These are phyloP conservation scores for Oikopleura dioica DNA, from an alignment of 23 tunicate genomes.

Conservation along the genomic window DNA sequence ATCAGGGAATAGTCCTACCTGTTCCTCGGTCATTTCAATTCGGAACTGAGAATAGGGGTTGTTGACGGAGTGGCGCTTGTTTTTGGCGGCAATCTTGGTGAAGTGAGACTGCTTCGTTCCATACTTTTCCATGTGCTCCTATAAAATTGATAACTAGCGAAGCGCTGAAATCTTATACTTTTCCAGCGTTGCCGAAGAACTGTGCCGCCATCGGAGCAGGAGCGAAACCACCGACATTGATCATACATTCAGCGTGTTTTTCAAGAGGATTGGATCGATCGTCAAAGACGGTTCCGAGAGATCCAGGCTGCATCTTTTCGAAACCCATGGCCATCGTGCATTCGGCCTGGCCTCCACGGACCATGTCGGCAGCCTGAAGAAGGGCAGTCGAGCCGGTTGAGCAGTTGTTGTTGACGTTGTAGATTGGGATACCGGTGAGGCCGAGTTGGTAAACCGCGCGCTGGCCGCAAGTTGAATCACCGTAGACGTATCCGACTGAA, in stretches of 20 bases:
- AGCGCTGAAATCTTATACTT: too few relatives aligned
- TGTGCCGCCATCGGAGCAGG: slow-evolving; percentile 78
- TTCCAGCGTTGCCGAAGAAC: slow-evolving; percentile 87
- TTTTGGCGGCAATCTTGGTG: slow-evolving; percentile 90
- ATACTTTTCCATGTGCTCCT: slow-evolving; percentile 94
- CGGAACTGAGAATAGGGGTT: slow-evolving; percentile 97
- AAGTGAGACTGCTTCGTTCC: slow-evolving; percentile 81
- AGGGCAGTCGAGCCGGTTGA: slow-evolving; percentile 81
- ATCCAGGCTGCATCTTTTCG: slow-evolving; percentile 91
- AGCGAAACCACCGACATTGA: slow-evolving; percentile 33
- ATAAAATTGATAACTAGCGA: too few relatives aligned
- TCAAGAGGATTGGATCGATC: slow-evolving; percentile 60
- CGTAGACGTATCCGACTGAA: slow-evolving; percentile 76
- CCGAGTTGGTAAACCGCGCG: slow-evolving; percentile 69
- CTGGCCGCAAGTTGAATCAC: slow-evolving; percentile 95
- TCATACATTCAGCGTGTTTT: slow-evolving; percentile 42
- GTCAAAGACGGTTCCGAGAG: slow-evolving; percentile 23
- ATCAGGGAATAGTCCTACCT: too few relatives aligned
- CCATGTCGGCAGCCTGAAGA: slow-evolving; percentile 62
- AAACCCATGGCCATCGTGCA: slow-evolving; percentile 84
- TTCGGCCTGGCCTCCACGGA: slow-evolving; percentile 84
- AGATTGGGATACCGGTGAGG: slow-evolving; percentile 65
- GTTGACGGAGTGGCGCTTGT: slow-evolving; percentile 78
- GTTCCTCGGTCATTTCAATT: slow-evolving; percentile 22
- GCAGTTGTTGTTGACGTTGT: slow-evolving; percentile 91